Evolutionary conservation across 2,888 invertebrate genomes (phyloP).

Genomic region (Harpagoxenus sublaevis): DNA sequence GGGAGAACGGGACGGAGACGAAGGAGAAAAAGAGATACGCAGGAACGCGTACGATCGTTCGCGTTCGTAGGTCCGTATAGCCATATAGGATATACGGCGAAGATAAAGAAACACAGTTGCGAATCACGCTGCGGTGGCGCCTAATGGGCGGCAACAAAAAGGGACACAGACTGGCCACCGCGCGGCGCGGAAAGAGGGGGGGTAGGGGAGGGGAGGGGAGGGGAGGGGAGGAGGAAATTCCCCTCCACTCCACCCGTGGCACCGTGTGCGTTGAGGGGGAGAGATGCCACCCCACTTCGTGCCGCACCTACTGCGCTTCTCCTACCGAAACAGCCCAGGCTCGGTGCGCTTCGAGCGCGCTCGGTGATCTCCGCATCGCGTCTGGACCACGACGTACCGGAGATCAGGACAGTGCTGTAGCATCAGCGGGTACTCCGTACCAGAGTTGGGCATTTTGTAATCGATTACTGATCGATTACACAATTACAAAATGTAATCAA

Average conservation of each 20-base stretch:
- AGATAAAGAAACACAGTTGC: conserved; percentile 85
- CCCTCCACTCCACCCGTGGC: conserved; percentile 46
- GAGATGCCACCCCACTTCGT: conserved; percentile 53
- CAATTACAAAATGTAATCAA: too few species aligned
- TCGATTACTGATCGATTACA: too few species aligned
- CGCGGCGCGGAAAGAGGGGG: not conserved
- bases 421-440: not conserved
- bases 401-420: conserved; percentile 78
- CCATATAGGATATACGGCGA: conserved; percentile 60
- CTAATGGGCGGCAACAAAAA: conserved; percentile 86
- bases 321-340: conserved; percentile 51
- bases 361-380: conserved; percentile 80
- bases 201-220: conserved; percentile 48
- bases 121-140: conserved; percentile 85
- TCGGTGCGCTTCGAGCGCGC: conserved; percentile 63
- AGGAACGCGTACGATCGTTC: conserved; percentile 63
- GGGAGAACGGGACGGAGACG: conserved; percentile 8
- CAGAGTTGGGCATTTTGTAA: too few species aligned
- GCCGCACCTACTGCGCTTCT: conserved; percentile 43
- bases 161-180: conserved; percentile 74
- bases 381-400: conserved; percentile 77
- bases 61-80: conserved; percentile 18
- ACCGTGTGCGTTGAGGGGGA: conserved; percentile 47
- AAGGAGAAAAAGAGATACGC: conserved; percentile 61
- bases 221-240: conserved; percentile 52